Conservation (phyloP, 2,113 vertebrate species). For the Falco punctatus region DNA sequence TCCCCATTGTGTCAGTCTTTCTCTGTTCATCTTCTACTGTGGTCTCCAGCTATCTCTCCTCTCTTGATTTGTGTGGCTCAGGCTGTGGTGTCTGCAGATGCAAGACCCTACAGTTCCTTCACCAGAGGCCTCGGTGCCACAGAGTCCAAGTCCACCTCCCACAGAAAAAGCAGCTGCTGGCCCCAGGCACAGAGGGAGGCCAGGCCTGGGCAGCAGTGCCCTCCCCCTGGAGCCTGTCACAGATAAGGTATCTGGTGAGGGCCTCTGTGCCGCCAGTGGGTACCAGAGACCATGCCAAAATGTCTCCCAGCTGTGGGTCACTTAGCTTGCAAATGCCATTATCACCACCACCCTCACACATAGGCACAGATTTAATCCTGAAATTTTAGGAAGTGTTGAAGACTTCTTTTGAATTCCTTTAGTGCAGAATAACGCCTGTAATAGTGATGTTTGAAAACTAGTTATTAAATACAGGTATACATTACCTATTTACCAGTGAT, state of each 20-base stretch:
- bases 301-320: not conserved
- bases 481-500: not conserved
- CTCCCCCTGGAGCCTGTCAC: not conserved
- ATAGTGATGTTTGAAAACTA: not conserved
- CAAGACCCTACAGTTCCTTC: not conserved
- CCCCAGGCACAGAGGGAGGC: not conserved
- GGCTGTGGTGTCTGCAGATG: not conserved
- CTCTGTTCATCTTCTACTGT: not conserved
- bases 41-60: not conserved
- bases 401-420: not conserved
- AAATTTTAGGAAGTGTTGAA: not conserved
- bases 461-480: not conserved
- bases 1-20: not conserved
- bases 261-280: not conserved
- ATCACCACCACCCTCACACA: not conserved
- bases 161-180: not conserved
- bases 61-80: not conserved
- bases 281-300: not conserved
- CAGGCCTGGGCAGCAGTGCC: not conserved
- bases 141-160: not conserved
- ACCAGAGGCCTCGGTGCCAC: not conserved
- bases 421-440: not conserved
- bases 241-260: not conserved
- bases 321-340: accelerated
- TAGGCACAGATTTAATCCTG: not conserved